Conservation (phyloP, 2,888 invertebrate genomes). For the Phengaris arion region DNA sequence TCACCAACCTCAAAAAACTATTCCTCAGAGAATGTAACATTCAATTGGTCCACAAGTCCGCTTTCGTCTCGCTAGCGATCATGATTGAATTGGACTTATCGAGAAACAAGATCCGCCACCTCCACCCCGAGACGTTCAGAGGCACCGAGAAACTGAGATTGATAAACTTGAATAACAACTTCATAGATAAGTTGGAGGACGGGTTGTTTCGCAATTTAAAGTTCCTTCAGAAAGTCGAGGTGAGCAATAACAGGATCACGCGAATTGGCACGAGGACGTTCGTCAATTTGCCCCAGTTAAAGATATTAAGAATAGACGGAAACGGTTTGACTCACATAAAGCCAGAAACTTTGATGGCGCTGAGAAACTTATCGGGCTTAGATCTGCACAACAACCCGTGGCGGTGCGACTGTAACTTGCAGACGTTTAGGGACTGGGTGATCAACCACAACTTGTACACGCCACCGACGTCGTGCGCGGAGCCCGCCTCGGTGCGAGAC, state of each 20-base stretch:
- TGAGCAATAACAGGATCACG: constrained; percentile 87
- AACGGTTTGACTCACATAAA: constrained; percentile 86
- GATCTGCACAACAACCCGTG: constrained; percentile 91
- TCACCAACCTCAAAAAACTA: constrained; percentile 90
- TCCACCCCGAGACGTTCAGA: constrained; percentile 85
- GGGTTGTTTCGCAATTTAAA: constrained; percentile 86
- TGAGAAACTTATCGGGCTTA: constrained; percentile 85
- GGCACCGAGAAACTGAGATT: constrained; percentile 86
- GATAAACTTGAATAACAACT: constrained; percentile 87
- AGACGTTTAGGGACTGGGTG: constrained; percentile 88
- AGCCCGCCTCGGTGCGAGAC: constrained; percentile 83
- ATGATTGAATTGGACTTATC: constrained; percentile 92
- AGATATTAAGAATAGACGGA: constrained; percentile 85
- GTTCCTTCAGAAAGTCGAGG: constrained; percentile 87
- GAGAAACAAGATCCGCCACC: constrained; percentile 82
- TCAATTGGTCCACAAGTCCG: constrained; percentile 83
- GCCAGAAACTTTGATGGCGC: constrained; percentile 82
- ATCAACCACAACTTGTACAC: constrained; percentile 87
- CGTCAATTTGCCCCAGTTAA: constrained; percentile 83
- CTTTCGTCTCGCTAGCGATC: constrained; percentile 86
- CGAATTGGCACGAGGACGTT: constrained; percentile 86
- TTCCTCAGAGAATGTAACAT: constrained; percentile 87
- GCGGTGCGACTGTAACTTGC: constrained; percentile 92
- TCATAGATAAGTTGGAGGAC: constrained; percentile 85
- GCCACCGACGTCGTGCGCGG: constrained; percentile 85